These are phyloP conservation scores for Falco naumanni DNA, from an alignment of 2,797 vertebrate species.

Conservation along the genomic window DNA sequence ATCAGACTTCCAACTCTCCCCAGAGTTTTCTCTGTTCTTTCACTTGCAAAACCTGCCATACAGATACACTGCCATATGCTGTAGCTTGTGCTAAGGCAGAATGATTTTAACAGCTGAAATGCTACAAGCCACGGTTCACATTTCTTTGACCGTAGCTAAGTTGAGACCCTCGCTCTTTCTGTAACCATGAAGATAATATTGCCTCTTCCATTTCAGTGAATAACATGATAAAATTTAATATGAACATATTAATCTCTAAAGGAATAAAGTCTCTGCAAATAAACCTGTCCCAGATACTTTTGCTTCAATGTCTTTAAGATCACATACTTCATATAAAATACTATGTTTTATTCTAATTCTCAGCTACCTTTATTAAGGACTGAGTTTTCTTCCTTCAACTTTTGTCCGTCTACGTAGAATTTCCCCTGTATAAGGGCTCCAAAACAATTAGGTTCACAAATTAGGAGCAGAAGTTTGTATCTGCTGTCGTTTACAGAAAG, in stretches of 20 bases:
- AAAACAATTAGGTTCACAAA: neutral
- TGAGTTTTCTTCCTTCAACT: neutral
- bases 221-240: neutral
- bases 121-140: neutral
- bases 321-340: neutral
- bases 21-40: slow-evolving; percentile 22
- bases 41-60: neutral
- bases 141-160: neutral
- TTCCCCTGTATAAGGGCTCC: neutral
- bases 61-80: slow-evolving; percentile 47
- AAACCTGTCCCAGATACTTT: neutral
- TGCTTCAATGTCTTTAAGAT: neutral
- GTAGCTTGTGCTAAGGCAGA: neutral
- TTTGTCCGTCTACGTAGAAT: neutral
- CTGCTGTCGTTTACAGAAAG: neutral
- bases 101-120: neutral
- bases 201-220: neutral
- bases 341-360: neutral
- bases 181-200: neutral
- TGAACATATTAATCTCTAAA: neutral
- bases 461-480: neutral
- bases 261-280: neutral
- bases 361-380: neutral
- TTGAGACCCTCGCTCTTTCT: neutral
- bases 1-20: slow-evolving; percentile 13